Evolutionary conservation across 2,888 invertebrate genomes (phyloP).

Genomic region (Agonopterix arenella): DNA sequence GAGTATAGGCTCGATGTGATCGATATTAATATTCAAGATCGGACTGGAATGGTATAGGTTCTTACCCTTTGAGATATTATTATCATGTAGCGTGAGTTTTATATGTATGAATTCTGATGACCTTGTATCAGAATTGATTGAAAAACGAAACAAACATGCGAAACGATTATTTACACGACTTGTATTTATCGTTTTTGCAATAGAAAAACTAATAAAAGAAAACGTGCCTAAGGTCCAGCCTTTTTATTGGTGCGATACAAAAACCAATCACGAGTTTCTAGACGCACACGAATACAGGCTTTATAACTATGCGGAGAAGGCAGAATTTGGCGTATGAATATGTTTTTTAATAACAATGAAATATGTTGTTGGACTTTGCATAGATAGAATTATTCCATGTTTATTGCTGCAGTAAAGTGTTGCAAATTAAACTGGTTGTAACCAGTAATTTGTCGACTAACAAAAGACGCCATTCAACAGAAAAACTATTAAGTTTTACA

Average conservation of each 20-base stretch:
- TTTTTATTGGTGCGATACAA: slow-evolving; percentile 15
- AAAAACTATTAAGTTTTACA: not conserved
- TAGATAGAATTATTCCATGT: not conserved
- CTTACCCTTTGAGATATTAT: too few species aligned
- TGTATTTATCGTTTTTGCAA: slow-evolving; percentile 14
- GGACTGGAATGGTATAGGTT: too few species aligned
- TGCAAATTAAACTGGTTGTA: not conserved
- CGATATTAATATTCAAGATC: too few species aligned
- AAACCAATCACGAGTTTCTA: slow-evolving; percentile 10
- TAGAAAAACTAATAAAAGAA: slow-evolving; percentile 21
- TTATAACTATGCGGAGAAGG: not conserved
- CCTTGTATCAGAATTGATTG: too few species aligned
- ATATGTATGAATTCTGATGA: too few species aligned
- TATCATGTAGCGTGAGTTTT: too few species aligned
- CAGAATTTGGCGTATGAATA: not conserved
- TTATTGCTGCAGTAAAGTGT: not conserved
- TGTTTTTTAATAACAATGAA: slow-evolving; percentile 4
- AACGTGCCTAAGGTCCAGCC: slow-evolving; percentile 17
- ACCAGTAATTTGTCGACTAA: not conserved
- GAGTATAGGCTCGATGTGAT: too few species aligned
- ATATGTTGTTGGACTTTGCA: not conserved
- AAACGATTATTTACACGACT: slow-evolving; percentile 3
- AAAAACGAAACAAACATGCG: not conserved
- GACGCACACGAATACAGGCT: slow-evolving; percentile 1
- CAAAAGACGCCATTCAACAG: not conserved